Base-by-base conservation (phyloP, 1,140 invertebrate genomes). In the Forficula auricularia region DNA sequence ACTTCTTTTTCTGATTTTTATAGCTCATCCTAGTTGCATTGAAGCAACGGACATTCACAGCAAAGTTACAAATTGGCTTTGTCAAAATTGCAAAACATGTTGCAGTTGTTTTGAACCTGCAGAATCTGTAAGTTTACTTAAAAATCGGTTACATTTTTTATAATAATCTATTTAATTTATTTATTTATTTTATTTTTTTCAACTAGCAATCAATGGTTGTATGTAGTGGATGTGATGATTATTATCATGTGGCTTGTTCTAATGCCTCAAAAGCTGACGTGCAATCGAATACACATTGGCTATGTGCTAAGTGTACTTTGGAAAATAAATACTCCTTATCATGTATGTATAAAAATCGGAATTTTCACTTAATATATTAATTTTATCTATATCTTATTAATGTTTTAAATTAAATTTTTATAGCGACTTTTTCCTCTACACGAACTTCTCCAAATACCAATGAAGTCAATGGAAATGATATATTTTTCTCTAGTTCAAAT, bases 191-290 rank as follows among this genome's bases (percentile, higher is more conserved):
- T 12, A 45, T 19, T 3, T 30, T 12, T 42, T 54, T 41, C 8
- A 60, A 60, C 46, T 59, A 80, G 77, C 76, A 75, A 43, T 61
- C 67, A 31, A 60, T 87, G 48, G 68, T 79, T 37, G 80, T 85
- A 34, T 88, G 84, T 61, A 77, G 72, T 54, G 70, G 71, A 19
- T 89, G 84, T 60, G 79, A 83, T 44, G 81, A 85, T 62, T 79
- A 79, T 10, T 87, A 83, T 57, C 83, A 88, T 58, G 67, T 75
- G 43, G 62, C 66, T 19, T 88, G 83, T 54, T 41, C 49, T 2
- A 48, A 42, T 10, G 45, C 42, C 7, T 51, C 45, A 12, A 31
- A 68, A 77, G 46, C 59, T 18, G 43, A 47, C 6, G 12, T 48
- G 50, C 1, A 51, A 48, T 20, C 46, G 48, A 9, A 65, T 61